These are phyloP conservation scores for Hapalemur alaotrensis DNA, from an alignment of 2,797 vertebrate species.

Conservation along the genomic window DNA sequence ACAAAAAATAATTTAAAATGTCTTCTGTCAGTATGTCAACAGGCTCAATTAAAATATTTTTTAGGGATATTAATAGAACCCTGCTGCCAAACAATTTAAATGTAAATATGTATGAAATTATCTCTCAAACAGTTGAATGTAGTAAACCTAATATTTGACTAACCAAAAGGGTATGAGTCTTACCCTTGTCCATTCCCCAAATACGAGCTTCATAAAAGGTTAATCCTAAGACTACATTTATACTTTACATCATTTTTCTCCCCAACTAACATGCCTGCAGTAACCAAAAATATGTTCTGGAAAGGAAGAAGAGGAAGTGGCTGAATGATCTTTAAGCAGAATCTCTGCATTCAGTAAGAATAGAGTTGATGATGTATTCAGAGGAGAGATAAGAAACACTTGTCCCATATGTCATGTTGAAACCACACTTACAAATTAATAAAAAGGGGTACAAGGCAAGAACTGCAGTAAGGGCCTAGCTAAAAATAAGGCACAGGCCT, in stretches of 20 bases:
- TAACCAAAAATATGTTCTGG: neutral
- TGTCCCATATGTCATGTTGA: neutral
- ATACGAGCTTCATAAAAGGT: neutral
- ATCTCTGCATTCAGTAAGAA: neutral
- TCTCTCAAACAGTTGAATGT: neutral
- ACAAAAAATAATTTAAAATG: slow-evolving; percentile 20
- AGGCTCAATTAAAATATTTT: slow-evolving; percentile 13
- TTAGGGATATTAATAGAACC: slow-evolving; percentile 1
- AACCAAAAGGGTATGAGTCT: neutral
- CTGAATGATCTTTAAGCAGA: neutral
- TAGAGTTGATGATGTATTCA: neutral
- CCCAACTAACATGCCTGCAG: neutral
- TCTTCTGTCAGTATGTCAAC: neutral
- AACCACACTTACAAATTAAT: too few species aligned
- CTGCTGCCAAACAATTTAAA: neutral
- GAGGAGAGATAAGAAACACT: neutral
- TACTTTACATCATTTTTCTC: neutral
- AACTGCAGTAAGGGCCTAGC: too few species aligned
- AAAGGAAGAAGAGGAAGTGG: neutral
- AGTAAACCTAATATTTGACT: neutral
- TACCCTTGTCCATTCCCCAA: neutral
- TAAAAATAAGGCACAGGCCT: too few species aligned
- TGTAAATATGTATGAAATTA: neutral
- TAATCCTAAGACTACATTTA: neutral
- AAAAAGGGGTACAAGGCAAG: too few species aligned